phyloP scores from a whole-genome alignment of 2,797 vertebrate species.

The Pelodytes ibericus region DNA sequence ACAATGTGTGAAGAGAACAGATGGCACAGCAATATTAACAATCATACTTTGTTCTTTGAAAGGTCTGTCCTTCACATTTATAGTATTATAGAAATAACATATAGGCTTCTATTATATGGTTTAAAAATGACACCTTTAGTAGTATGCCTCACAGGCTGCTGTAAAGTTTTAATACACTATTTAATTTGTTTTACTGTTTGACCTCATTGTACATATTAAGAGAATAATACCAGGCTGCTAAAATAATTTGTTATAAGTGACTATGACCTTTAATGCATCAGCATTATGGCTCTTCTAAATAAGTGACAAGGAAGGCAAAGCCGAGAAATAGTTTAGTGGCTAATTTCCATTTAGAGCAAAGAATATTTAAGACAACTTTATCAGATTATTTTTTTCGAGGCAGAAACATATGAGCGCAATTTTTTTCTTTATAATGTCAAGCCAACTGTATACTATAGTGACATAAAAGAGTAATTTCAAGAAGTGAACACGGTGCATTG shows the following conservation, averaged over 20 bases:
- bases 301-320: not conserved
- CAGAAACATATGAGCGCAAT: conserved; percentile 10
- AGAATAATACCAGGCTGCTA: conserved; percentile 22
- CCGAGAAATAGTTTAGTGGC: not conserved
- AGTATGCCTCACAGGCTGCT: conserved; percentile 31
- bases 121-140: conserved; percentile 39
- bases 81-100: conserved; percentile 45
- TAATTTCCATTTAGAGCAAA: conserved; percentile 28
- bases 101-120: conserved; percentile 34
- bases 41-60: conserved; percentile 60
- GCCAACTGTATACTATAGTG: not conserved
- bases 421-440: conserved; percentile 18
- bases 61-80: conserved; percentile 54
- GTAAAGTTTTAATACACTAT: conserved; percentile 51
- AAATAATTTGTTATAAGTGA: conserved; percentile 39
- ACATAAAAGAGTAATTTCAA: conserved; percentile 2
- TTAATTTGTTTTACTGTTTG: conserved; percentile 51
- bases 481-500: not conserved
- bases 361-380: conserved; percentile 28
- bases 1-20: conserved; percentile 64
- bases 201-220: conserved; percentile 38
- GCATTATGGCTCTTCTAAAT: conserved; percentile 12
- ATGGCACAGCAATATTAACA: conserved; percentile 67
- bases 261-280: conserved; percentile 41
- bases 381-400: conserved; percentile 29